Conservation (phyloP, 2,113 vertebrate genomes). For the Gambusia affinis region DNA sequence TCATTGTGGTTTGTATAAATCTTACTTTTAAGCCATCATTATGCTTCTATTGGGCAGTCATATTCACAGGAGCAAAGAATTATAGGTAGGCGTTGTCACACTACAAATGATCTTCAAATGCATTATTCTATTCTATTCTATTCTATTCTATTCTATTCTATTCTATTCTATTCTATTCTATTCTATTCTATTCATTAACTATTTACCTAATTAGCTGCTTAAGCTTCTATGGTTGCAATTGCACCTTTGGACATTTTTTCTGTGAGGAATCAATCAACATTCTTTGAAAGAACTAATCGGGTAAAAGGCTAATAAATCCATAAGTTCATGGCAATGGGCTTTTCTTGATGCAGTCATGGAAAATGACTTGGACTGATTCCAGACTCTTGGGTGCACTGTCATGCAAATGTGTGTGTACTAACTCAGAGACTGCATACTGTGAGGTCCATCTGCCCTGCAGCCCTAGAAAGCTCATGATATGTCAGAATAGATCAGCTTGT, state of each 20-base stretch:
- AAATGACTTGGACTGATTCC: slow-evolving; percentile 29
- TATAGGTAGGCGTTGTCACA: neutral
- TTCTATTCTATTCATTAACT: neutral
- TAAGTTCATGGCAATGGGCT: neutral
- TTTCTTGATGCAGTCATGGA: neutral
- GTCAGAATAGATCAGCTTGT: slow-evolving; percentile 62
- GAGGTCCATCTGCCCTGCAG: slow-evolving; percentile 69
- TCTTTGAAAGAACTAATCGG: neutral
- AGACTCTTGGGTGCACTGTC: slow-evolving; percentile 16
- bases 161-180: neutral
- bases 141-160: neutral
- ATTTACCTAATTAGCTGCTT: no score
- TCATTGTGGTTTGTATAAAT: no score
- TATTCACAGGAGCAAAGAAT: no score
- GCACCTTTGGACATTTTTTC: no score
- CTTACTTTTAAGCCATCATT: neutral
- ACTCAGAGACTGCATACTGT: slow-evolving; percentile 45
- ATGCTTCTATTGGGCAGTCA: no score
- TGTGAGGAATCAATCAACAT: neutral
- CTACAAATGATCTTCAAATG: neutral
- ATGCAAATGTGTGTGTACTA: slow-evolving; percentile 3
- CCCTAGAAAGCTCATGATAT: slow-evolving; percentile 42
- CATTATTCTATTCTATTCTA: neutral
- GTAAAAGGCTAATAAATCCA: neutral
- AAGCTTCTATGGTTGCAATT: no score